Base-by-base conservation (phyloP, 2,888 invertebrate genomes). In the Trypoxylon attenuatum region DNA sequence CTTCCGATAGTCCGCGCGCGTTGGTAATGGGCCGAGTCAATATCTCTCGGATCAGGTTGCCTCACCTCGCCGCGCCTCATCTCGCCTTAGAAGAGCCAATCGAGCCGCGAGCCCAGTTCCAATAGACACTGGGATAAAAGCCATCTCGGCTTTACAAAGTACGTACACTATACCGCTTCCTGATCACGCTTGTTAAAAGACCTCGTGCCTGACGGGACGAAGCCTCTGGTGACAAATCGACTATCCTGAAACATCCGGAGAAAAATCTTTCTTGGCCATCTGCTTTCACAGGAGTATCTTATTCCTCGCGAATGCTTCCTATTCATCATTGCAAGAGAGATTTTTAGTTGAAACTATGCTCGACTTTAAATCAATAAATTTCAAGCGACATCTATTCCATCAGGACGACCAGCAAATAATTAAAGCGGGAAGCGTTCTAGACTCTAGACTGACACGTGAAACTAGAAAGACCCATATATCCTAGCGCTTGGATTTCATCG, bases 11-110 rank as follows among this genome's bases (percentile, higher is more conserved):
- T 58, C 49, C 13, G 42, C 49, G 41, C n/a, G 38, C 29, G 39
- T 13, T 65, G 69, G 65, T 77, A 71, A 78, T 76, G 59, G 68
- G 58, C 45, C 54, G 69, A 80, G 70, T 70, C 79, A 71, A 80
- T 77, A 69, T 75, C 64, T 59, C 61, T 51, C 61, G 50, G 46
- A 49, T 55, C 55, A 49, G 51, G 58, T 66, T 55, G 50, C 58
- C 60, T 62, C 69, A 49, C 58, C 59, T 38, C 8, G 45, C 25
- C 22, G 18, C 27, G 50, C 19, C 53, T 25, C 60, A 41, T 33
- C 52, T 52, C 46, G 55, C 19, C 43, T 45, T 46, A 57, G 58
- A 52, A 54, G 61, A 72, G 63, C 50, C 67, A 69, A 77, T 77
- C 67, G 69, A 57, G 69, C 19, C n/a, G 52, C 29, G 56, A 53